phyloP scores from a whole-genome alignment of 1,140 invertebrate genomes.

The Dufourea novaeangliae region DNA sequence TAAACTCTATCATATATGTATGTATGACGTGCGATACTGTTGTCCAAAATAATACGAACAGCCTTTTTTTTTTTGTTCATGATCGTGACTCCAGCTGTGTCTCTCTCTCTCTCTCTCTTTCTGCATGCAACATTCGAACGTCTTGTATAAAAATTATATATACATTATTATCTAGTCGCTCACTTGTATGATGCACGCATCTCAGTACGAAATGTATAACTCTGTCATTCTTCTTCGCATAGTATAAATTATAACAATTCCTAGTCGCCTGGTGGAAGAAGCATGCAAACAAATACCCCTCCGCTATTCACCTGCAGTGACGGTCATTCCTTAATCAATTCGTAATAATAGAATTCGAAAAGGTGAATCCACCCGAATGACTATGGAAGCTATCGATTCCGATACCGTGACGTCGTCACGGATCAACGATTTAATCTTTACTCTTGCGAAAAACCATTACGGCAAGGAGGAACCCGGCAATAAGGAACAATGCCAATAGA shows the following conservation, averaged over 20 bases:
- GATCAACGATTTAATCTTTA: neutral
- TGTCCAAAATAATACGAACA: neutral
- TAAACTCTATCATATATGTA: neutral
- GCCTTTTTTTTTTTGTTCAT: too few relatives aligned
- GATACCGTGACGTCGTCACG: slow-evolving; percentile 14
- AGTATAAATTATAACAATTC: slow-evolving; percentile 39
- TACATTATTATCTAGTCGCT: slow-evolving; percentile 63
- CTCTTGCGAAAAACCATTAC: slow-evolving; percentile 23
- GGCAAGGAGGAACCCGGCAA: slow-evolving; percentile 54
- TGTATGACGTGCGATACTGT: slow-evolving; percentile 8
- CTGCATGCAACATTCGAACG: slow-evolving; percentile 23
- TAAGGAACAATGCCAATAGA: slow-evolving; percentile 56
- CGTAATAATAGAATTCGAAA: neutral
- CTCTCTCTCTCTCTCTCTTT: neutral
- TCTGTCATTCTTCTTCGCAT: slow-evolving; percentile 21
- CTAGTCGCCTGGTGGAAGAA: slow-evolving; percentile 14
- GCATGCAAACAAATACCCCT: slow-evolving; percentile 45
- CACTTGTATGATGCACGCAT: slow-evolving; percentile 47
- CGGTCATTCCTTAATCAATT: neutral
- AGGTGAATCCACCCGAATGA: neutral
- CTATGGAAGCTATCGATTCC: neutral
- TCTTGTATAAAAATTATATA: slow-evolving; percentile 62
- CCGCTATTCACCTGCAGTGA: neutral
- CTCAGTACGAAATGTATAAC: slow-evolving; percentile 51
- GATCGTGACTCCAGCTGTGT: neutral